These are phyloP conservation scores for Lophura nycthemera DNA, from an alignment of 2,113 vertebrate species.

Conservation along the genomic window DNA sequence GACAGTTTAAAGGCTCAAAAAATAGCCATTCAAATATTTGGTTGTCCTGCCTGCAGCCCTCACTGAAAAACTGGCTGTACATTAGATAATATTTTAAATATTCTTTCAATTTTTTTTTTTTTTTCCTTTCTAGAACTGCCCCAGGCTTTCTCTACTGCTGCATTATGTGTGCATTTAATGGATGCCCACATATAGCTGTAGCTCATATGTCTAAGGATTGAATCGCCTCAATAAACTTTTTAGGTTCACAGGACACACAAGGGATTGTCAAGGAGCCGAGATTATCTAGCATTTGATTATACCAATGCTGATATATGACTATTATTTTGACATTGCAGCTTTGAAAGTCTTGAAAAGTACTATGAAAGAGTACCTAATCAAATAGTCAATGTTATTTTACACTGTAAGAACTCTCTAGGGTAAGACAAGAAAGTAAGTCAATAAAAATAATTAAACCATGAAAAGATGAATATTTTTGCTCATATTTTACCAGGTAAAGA, in stretches of 20 bases:
- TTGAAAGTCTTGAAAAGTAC: slow-evolving; percentile 11
- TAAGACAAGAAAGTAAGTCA: slow-evolving; percentile 27
- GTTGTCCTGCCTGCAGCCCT: not conserved
- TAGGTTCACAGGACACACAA: not conserved
- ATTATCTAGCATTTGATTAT: slow-evolving; percentile 37
- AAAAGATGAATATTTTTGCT: slow-evolving; percentile 21
- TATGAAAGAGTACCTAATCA: slow-evolving; percentile 26
- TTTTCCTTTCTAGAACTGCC: not conserved
- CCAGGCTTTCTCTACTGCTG: not conserved
- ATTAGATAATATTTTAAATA: not conserved
- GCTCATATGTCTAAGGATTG: not conserved
- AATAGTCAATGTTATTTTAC: slow-evolving; percentile 9
- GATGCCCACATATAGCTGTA: not conserved
- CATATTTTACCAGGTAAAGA: not conserved
- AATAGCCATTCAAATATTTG: not conserved
- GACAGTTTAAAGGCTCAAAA: not conserved
- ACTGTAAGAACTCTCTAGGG: not conserved
- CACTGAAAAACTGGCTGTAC: not conserved
- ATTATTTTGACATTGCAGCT: slow-evolving; percentile 48
- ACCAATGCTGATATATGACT: not conserved
- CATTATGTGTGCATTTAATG: not conserved
- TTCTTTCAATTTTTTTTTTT: not conserved
- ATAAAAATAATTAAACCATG: slow-evolving; percentile 45
- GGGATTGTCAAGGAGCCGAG: not conserved
- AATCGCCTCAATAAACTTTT: not conserved